phyloP scores from a whole-genome alignment of 2,888 invertebrate genomes.

The Caradrina clavipalpis region DNA sequence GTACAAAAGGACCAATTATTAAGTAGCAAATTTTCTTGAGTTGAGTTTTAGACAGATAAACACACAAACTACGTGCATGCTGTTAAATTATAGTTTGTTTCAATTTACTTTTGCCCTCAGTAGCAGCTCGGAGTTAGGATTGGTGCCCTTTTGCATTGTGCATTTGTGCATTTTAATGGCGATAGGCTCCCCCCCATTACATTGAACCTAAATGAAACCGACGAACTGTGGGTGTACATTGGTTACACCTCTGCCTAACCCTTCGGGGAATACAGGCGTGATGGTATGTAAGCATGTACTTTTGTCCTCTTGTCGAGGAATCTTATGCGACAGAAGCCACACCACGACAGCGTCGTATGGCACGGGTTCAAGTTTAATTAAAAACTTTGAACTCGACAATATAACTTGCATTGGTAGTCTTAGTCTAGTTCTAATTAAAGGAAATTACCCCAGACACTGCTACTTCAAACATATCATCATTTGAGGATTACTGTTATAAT shows the following conservation, averaged over 20 bases:
- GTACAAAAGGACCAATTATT: neutral
- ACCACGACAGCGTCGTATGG: slow-evolving; percentile 3
- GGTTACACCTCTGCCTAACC: too few relatives aligned
- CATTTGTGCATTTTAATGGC: too few relatives aligned
- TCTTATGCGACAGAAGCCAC: slow-evolving; percentile 2
- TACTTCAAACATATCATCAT: neutral
- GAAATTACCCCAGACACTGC: neutral
- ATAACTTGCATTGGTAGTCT: slow-evolving; percentile 16
- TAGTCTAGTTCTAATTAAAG: slow-evolving; percentile 27
- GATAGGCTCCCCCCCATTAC: too few relatives aligned
- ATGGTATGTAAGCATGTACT: too few relatives aligned
- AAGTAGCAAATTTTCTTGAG: too few relatives aligned
- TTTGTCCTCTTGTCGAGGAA: neutral
- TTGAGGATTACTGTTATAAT: neutral
- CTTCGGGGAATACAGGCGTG: too few relatives aligned
- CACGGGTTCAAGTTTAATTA: slow-evolving; percentile 45
- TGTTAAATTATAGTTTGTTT: neutral
- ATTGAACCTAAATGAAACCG: too few relatives aligned
- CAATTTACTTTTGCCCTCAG: neutral
- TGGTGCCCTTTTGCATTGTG: too few relatives aligned
- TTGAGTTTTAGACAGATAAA: slow-evolving; percentile 1
- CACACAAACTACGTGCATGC: neutral
- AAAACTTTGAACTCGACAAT: slow-evolving; percentile 39
- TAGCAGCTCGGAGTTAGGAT: too few relatives aligned
- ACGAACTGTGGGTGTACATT: too few relatives aligned